Conservation (phyloP, 1,140 invertebrate genomes). For the Tetramorium parvispinum region DNA sequence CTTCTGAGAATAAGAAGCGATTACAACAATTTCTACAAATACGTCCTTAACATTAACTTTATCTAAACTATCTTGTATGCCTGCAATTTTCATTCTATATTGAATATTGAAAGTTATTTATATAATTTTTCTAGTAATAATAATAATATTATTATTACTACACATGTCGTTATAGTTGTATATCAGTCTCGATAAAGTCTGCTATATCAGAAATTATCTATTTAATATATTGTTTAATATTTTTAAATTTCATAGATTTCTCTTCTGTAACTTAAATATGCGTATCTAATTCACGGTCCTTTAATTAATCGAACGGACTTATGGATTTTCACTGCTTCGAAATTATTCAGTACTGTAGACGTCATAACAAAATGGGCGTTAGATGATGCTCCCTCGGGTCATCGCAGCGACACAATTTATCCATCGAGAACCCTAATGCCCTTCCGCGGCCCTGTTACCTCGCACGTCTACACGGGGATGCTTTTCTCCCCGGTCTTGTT, state of each 20-base stretch:
- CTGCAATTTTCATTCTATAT: background rate
- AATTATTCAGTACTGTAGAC: conserved; percentile 79
- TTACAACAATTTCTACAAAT: background rate
- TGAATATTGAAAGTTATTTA: background rate
- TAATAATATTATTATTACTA: background rate
- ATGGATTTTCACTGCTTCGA: conserved; percentile 52
- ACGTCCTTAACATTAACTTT: background rate
- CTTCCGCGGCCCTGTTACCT: conserved; percentile 55
- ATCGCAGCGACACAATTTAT: conserved; percentile 85
- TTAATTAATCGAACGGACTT: conserved; percentile 17
- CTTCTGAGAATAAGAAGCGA: background rate
- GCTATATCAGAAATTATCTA: background rate
- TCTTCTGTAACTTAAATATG: background rate
- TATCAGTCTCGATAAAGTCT: background rate
- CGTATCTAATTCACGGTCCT: background rate
- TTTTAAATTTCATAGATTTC: background rate
- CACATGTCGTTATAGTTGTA: background rate
- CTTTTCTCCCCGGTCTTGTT: conserved; percentile 63
- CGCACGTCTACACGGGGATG: conserved; percentile 66
- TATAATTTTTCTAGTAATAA: background rate
- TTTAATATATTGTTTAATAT: background rate
- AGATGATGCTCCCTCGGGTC: conserved; percentile 84
- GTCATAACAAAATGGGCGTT: conserved; percentile 85
- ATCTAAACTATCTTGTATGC: background rate
- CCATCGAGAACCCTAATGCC: conserved; percentile 82